Conservation (phyloP, 2,888 invertebrate genomes). For the Zygaena filipendulae region DNA sequence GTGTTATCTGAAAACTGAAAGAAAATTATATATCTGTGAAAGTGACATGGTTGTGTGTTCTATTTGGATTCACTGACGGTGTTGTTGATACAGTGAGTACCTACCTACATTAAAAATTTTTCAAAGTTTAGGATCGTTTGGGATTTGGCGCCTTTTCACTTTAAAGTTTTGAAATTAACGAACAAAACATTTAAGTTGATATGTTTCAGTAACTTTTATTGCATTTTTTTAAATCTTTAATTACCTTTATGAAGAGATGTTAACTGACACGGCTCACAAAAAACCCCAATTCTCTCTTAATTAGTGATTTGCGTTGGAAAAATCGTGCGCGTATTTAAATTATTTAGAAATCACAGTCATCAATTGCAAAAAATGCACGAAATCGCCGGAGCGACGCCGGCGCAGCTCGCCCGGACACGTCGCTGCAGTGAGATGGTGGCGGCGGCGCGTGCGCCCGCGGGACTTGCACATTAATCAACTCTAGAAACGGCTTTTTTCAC, state of each 20-base stretch:
- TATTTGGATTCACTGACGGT: slow-evolving; percentile 52
- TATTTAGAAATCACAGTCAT: slow-evolving; percentile 62
- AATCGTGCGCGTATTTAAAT: slow-evolving; percentile 63
- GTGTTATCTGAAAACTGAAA: slow-evolving; percentile 18
- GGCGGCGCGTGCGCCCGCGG: slow-evolving; percentile 15
- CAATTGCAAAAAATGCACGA: slow-evolving; percentile 60
- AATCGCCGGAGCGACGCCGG: slow-evolving; percentile 49
- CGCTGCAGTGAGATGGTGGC: slow-evolving; percentile 26
- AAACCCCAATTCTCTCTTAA: slow-evolving; percentile 48
- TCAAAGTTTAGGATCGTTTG: too few species aligned
- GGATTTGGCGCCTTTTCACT: too few species aligned
- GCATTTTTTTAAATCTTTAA: too few species aligned
- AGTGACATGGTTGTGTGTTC: slow-evolving; percentile 63
- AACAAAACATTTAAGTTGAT: too few species aligned
- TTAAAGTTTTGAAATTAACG: too few species aligned
- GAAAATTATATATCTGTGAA: slow-evolving; percentile 39
- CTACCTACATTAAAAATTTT: too few species aligned
- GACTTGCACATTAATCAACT: slow-evolving; percentile 20
- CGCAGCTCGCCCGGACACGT: slow-evolving; percentile 23
- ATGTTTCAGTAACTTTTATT: too few species aligned
- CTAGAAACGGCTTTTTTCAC: slow-evolving; percentile 3
- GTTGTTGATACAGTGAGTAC: slow-evolving; percentile 46
- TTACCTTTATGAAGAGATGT: too few species aligned
- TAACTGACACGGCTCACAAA: too few species aligned
- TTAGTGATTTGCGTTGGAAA: slow-evolving; percentile 34